These are phyloP conservation scores for Bombylius discolor DNA, from an alignment of 2,888 invertebrate genomes.

Conservation along the genomic window DNA sequence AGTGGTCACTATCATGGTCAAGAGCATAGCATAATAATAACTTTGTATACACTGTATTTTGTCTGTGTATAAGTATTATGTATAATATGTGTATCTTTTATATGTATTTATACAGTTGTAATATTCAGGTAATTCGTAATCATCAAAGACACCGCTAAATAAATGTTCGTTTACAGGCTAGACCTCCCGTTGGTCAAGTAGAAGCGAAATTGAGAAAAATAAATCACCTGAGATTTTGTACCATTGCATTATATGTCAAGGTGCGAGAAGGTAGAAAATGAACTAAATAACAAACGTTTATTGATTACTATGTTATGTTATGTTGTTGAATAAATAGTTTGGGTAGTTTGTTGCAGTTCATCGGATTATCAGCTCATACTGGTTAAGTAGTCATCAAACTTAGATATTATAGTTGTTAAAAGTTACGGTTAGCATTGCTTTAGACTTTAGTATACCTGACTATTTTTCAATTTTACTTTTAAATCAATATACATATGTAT, in stretches of 20 bases:
- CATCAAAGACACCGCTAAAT: conserved; percentile 15
- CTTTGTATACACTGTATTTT: too few species aligned
- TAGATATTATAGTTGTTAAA: background rate
- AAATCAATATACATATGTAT: too few species aligned
- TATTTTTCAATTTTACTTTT: too few species aligned
- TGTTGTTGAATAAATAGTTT: background rate
- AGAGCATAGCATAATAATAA: background rate
- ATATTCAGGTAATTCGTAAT: conserved; percentile 14
- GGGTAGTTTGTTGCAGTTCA: background rate
- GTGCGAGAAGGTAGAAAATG: background rate
- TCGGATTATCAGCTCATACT: background rate
- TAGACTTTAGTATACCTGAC: too few species aligned
- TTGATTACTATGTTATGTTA: background rate
- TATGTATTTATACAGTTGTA: background rate
- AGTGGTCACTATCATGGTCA: background rate
- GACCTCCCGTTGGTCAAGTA: conserved; percentile 12
- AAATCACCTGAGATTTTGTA: conserved; percentile 9
- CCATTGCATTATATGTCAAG: too few species aligned
- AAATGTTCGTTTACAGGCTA: conserved; percentile 8
- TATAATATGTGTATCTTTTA: too few species aligned
- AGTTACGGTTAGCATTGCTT: too few species aligned
- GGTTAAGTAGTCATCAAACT: background rate
- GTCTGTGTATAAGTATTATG: too few species aligned
- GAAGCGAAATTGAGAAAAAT: conserved; percentile 9
- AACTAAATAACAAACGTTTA: background rate